These are phyloP conservation scores for Drosophila aff. DNA, from an alignment of 1,140 invertebrate genomes.

Conservation along the genomic window DNA sequence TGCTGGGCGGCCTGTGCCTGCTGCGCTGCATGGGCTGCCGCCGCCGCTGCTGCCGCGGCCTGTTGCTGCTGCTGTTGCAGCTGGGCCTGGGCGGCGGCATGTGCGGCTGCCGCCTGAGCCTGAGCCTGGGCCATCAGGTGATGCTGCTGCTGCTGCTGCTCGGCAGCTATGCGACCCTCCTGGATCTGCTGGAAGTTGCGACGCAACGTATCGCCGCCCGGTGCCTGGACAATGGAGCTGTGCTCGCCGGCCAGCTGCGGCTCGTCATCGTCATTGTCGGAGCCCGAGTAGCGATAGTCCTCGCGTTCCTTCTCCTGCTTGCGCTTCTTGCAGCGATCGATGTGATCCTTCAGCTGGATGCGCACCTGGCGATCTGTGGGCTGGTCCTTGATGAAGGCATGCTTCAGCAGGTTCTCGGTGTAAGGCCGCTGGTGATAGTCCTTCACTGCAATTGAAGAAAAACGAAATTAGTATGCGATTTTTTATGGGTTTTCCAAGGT, in stretches of 20 bases:
- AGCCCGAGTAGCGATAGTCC: constrained; percentile 94
- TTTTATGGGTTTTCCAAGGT: neutral
- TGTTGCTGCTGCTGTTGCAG: constrained; percentile 84
- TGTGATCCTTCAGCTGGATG: constrained; percentile 99
- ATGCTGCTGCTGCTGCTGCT: constrained; percentile 82
- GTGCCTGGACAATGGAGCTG: constrained; percentile 95
- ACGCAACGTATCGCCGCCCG: constrained; percentile 95
- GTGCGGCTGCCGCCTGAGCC: constrained; percentile 84
- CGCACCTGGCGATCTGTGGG: constrained; percentile 98
- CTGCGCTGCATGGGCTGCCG: constrained; percentile 79
- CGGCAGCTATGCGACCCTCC: constrained; percentile 90
- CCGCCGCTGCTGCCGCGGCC: constrained; percentile 72
- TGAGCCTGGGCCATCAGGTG: constrained; percentile 74
- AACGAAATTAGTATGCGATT: neutral
- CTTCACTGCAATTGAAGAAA: constrained; percentile 89
- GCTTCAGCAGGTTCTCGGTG: constrained; percentile 98
- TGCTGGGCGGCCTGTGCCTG: constrained; percentile 62
- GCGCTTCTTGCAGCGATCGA: constrained; percentile 98
- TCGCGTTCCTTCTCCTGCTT: constrained; percentile 95
- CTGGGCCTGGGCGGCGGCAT: constrained; percentile 84
- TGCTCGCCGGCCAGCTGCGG: constrained; percentile 93
- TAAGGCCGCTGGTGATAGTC: constrained; percentile 99
- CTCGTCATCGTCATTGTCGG: constrained; percentile 95
- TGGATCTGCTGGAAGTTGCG: constrained; percentile 99
- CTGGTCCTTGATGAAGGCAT: constrained; percentile 98